These are phyloP conservation scores for Falcunculus frontatus DNA, from an alignment of 2,113 vertebrate genomes.

Conservation along the genomic window DNA sequence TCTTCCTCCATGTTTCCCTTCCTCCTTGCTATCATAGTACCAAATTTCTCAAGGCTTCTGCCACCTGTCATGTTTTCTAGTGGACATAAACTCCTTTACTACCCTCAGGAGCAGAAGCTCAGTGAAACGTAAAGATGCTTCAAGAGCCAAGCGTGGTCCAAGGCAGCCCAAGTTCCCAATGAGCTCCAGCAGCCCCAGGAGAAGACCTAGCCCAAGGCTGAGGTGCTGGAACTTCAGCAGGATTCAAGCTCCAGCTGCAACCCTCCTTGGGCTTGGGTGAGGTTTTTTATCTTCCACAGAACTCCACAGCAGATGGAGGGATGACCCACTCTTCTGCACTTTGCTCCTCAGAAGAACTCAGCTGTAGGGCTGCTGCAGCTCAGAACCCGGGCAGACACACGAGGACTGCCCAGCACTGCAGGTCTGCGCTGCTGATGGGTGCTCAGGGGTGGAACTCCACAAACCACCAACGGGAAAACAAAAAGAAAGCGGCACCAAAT, in stretches of 20 bases:
- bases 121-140: not conserved
- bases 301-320: not conserved
- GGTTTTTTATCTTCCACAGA: not conserved
- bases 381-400: not conserved
- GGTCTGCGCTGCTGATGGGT: not conserved
- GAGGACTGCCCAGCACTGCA: not conserved
- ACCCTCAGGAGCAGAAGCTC: not conserved
- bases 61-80: fast-evolving
- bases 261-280: not conserved
- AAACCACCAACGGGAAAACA: fast-evolving
- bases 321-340: not conserved
- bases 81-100: not conserved
- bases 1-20: not conserved
- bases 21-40: not conserved
- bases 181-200: not conserved
- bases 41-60: not conserved
- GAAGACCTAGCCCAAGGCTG: not conserved
- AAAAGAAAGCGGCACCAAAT: not conserved
- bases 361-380: not conserved
- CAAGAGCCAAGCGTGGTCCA: not conserved
- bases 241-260: not conserved
- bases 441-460: not conserved
- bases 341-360: not conserved
- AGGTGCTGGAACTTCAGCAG: not conserved
- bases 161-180: not conserved